phyloP scores from a whole-genome alignment of 2,797 vertebrate species.

The Bothrops alternatus region DNA sequence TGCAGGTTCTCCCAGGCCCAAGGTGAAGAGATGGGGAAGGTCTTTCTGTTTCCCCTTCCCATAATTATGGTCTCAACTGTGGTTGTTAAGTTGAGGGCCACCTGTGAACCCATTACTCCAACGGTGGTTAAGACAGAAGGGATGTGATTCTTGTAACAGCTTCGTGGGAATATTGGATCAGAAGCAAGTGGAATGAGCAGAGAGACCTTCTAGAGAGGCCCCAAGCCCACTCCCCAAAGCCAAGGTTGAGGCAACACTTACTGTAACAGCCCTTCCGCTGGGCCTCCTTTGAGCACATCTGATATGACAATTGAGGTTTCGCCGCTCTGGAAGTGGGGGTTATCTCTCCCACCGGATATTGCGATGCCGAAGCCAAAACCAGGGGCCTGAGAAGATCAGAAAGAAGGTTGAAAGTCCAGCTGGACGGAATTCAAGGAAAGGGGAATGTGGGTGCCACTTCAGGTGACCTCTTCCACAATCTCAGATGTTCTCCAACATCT shows the following conservation, averaged over 20 bases:
- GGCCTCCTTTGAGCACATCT: conserved; percentile 96
- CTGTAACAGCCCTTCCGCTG: conserved; percentile 95
- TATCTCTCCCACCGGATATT: conserved; percentile 98
- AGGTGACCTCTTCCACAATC: neutral
- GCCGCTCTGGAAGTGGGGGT: conserved; percentile 99
- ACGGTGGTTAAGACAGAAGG: neutral
- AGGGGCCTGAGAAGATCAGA: conserved; percentile 80
- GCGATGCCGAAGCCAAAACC: conserved; percentile 99
- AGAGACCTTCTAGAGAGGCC: neutral
- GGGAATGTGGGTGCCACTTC: neutral
- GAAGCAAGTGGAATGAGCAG: neutral
- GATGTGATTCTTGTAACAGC: neutral
- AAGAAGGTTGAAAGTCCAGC: neutral
- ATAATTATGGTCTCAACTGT: no score
- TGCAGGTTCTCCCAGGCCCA: neutral
- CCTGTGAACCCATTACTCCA: neutral
- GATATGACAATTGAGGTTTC: conserved; percentile 99
- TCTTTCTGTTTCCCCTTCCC: neutral
- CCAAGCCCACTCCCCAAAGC: neutral
- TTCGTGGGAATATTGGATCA: neutral
- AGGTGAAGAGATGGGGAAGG: neutral
- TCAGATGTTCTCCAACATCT: neutral
- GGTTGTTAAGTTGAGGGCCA: neutral
- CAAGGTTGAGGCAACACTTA: conserved; percentile 71
- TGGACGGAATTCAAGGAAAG: no score